Evolutionary conservation across 2,888 invertebrate species (phyloP), one percentile per base, ranked within the genome.

Genomic region (Caenorhabditis angaria): DNA sequence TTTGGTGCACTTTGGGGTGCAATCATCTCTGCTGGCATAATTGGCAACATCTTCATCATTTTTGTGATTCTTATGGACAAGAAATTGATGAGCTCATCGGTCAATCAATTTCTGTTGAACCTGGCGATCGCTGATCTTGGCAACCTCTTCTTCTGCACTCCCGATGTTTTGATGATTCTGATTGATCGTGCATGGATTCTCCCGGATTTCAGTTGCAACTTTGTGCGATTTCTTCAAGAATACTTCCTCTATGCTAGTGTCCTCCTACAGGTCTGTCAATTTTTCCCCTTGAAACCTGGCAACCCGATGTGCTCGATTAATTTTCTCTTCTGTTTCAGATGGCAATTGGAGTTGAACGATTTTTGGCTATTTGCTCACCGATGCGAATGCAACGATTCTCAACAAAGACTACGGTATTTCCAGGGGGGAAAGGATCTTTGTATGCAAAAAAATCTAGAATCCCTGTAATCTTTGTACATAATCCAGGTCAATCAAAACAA

Each of bases 161-260:
- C 82, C 20, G 82, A 82, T 59, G 71, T 73, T 12, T 62, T 76
- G 10, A 61, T 80, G 53, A 80, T 78, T 8, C 62, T 80, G 1
- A 56, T 80, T 20, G 76, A 80, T 53, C 64, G 68, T n/a, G 78
- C 77, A 4, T 82, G 82, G 82, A 48, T 82, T 1, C 72, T 81
- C 8, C 82, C 82, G 0, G 65, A 41, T 5, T 57, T 78, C 3
- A 61, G 85, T 5, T 89, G 89, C 71, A 88, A 87, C 58, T 64
- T 86, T 18, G 79, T 89, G 55, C 83, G 89, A 18, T 89, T 87
- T 70, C 77, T 88, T 1, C 84, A 89, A 65, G 88, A 88, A 29
- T 85, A 86, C 54, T 87, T 88, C 29, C 87, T 89, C 6, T 89
- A 89, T 73, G 87, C 88, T 6, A 89, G 89, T 28, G 88, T 89